Base-by-base conservation (phyloP, 2,113 vertebrate species). In the Notarius lentiginosus region DNA sequence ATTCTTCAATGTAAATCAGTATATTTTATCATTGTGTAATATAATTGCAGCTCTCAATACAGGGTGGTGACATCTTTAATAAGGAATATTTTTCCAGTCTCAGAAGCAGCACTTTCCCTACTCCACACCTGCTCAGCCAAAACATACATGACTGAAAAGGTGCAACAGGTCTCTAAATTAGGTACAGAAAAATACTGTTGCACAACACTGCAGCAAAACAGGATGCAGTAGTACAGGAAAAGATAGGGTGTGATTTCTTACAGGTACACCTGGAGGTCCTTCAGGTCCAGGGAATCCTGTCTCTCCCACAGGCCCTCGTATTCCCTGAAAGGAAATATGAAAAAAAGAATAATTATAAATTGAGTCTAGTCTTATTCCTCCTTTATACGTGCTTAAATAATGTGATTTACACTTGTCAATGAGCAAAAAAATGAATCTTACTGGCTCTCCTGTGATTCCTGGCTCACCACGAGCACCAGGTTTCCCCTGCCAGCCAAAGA, bases 281-380 rank as follows among this genome's bases (percentile, higher is more conserved):
- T 99, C 97, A 24, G 97, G 96, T 85, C 98, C 98, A 1, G 98
- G 97, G 92, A 99, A 99, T 85, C 98, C 98, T 88, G 94, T 96
- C 82, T 99, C 98, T 94, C 98, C 98, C 80, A 97, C 84, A 41
- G 97, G 98, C 83, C 98, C 98, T 93, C 98, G 95, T 86, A 97
- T 96, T 89, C 98, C 98, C 98, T 99, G 92, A 76, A 70, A 80
- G 63, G 60, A 86, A 86, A 91, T 85, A 94, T 91, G 89, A 91
- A 90, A 92, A 85, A 88, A 82, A 88, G 87, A 53, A 86, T 88
- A 60, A 77, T 79, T 76, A 24, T 81, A 90, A 88, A 92, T 87
- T 93, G 90, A 93, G 88, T 84, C 84, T n/a, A 79, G 18, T 34
- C 86, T 91, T 90, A 92, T 70, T 51, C 27, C 27, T 11, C 18